Base-by-base conservation (phyloP, 2,797 vertebrate genomes). In the Pantherophis vulpinus region DNA sequence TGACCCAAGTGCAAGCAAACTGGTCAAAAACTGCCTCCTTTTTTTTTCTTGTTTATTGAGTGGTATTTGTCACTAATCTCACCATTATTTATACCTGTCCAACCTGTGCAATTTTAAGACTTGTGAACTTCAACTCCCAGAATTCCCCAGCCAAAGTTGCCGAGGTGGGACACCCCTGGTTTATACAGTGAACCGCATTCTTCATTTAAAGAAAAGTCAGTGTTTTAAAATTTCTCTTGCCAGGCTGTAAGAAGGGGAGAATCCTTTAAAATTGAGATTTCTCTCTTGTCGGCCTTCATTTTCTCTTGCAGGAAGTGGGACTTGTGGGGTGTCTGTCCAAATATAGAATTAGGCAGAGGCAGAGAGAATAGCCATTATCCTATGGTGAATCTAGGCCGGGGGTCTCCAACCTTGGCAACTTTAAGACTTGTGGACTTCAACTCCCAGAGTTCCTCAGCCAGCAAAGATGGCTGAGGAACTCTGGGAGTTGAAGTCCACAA, bases 11-110 rank as follows among this genome's bases (percentile, higher is more conserved):
- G 51, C 27, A 0, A 51, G 10, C 47, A 25, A 55, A 59, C 12
- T 10, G 14, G 89, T 63, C 59, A 60, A 90, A 86, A 59, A 61
- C n/a, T 56, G 87, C 16, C 8, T n/a, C n/a, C 4, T 83, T 83
- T 10, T 1, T 20, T 1, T 0, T 2, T 1, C 0, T 60, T 27
- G 58, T 37, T 23, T 4, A 8, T 29, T 86, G 27, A 16, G 25
- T 0, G 0, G 4, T 9, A 25, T 90, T 9, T 37, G 3, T 86
- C 1, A 29, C 4, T 51, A 13, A 47, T 63, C 59, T 9, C 9
- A 10, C 9, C 16, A 16, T 25, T 29, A 86, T 61, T 42, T 66
- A 29, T 55, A n/a, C n/a, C 42, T 32, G 23, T 86, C 20, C 0
- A 8, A 79, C 20, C n/a, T 63, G 2, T 2, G 16, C 32, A 74